A percentile compares a stretch with the other conserved stretches of the same genome.
Conservation (phyloP, 2,113 vertebrate species). For the Lonchura striata region DNA sequence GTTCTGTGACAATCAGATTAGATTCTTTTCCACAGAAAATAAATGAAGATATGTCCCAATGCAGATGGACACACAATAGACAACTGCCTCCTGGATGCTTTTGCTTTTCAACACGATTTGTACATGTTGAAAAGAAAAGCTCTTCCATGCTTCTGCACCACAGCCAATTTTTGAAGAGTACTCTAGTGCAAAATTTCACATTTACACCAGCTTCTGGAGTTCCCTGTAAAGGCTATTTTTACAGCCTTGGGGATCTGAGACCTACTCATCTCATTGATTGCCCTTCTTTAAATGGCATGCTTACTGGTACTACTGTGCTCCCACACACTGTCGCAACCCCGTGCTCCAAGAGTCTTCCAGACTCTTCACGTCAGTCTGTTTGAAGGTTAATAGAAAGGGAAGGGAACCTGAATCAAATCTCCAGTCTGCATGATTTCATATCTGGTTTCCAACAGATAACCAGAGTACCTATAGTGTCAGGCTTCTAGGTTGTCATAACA, state of each 20-base stretch:
- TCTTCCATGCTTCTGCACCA: not conserved
- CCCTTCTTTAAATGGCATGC: not conserved
- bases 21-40: not conserved
- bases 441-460: not conserved
- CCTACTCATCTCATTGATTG: not conserved
- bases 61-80: not conserved
- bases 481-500: not conserved
- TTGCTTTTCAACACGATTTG: not conserved
- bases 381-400: not conserved
- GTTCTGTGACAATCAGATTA: not conserved
- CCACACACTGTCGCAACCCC: not conserved
- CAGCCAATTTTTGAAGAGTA: not conserved
- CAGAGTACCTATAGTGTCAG: not conserved
- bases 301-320: not conserved
- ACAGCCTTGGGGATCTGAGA: not conserved
- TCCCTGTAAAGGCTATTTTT: not conserved
- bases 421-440: not conserved
- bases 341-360: not conserved
- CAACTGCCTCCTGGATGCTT: not conserved
- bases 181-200: not conserved
- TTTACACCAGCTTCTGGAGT: not conserved
- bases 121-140: not conserved
- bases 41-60: not conserved
- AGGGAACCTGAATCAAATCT: not conserved
- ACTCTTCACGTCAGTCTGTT: not conserved